Evolutionary conservation across 2,113 vertebrate genomes (phyloP).

Genomic region (Delphinus delphis): DNA sequence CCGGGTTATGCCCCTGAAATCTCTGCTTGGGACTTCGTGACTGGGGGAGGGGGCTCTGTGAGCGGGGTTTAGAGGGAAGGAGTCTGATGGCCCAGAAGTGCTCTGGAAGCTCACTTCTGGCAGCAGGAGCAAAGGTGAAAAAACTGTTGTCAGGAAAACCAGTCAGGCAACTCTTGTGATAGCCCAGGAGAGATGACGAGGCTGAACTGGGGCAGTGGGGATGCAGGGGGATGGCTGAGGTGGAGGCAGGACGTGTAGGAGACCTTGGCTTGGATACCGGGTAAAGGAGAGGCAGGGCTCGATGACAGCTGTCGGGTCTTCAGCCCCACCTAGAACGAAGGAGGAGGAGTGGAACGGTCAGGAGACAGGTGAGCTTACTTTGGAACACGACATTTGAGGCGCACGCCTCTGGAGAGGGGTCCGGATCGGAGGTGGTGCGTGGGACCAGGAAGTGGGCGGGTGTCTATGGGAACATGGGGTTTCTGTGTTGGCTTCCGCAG

Average conservation of each 20-base stretch:
- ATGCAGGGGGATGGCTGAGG: background rate
- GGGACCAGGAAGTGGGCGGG: background rate
- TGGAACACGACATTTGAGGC: background rate
- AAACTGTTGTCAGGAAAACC: constrained; percentile 52
- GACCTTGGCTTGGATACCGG: background rate
- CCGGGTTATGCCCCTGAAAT: background rate
- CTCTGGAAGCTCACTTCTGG: background rate
- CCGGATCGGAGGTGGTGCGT: background rate
- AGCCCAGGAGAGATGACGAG: background rate
- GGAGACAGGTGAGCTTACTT: background rate
- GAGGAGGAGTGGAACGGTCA: background rate
- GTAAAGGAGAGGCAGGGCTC: background rate
- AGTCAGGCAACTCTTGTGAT: background rate
- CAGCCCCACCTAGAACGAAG: background rate
- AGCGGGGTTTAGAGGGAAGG: background rate
- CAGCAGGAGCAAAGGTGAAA: background rate
- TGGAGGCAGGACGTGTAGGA: background rate
- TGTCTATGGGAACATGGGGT: background rate
- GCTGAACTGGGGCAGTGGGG: background rate
- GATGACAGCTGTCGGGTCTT: background rate
- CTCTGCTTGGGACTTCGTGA: background rate
- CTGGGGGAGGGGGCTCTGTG: background rate
- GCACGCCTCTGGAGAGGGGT: background rate
- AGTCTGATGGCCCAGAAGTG: background rate
- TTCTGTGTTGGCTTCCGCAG: background rate